Conservation (phyloP, 2,113 vertebrate genomes). For the Brachypodius melanocephalos region DNA sequence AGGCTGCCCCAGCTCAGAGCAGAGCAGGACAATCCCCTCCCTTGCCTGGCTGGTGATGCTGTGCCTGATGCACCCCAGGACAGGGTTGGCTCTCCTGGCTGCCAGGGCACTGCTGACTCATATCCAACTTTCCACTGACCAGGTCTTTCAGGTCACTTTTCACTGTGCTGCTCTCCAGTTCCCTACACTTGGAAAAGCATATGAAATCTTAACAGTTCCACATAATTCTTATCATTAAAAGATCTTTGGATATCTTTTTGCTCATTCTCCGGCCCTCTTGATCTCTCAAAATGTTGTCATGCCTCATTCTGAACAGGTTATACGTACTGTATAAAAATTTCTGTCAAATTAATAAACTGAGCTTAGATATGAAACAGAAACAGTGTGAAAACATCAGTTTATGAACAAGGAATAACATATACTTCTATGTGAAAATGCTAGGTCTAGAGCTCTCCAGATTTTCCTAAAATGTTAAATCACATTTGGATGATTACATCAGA, state of each 20-base stretch:
- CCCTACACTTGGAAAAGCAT: neutral
- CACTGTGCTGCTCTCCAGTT: neutral
- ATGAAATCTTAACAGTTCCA: neutral
- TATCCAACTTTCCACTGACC: fast-evolving
- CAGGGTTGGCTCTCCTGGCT: fast-evolving
- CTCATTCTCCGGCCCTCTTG: neutral
- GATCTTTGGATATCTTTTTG: neutral
- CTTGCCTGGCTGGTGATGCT: fast-evolving
- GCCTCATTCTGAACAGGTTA: neutral
- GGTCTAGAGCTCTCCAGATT: neutral
- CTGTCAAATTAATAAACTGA: neutral
- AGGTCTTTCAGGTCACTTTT: neutral
- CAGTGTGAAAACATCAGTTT: neutral
- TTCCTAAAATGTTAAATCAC: neutral
- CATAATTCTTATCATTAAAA: neutral
- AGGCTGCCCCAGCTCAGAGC: fast-evolving
- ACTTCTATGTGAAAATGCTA: neutral
- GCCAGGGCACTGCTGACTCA: neutral
- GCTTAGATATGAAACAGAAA: neutral
- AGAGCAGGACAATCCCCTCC: neutral
- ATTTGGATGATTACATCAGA: neutral
- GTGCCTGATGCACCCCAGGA: neutral
- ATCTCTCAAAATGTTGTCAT: neutral
- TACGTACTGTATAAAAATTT: neutral
- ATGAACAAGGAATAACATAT: neutral